Conservation (phyloP, 2,113 vertebrate genomes). For the Zosterops borbonicus region DNA sequence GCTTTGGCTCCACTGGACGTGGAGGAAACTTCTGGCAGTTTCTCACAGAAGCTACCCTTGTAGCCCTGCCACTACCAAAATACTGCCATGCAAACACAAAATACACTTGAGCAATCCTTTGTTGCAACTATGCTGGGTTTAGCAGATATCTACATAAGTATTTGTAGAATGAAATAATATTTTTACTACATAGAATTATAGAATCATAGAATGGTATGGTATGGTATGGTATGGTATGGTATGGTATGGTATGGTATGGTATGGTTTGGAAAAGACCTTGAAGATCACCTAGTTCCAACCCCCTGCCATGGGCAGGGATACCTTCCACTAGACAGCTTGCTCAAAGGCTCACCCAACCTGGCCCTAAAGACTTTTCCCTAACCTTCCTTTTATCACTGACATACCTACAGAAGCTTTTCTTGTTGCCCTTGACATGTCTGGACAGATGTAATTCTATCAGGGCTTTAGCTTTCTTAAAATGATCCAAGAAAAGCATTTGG, state of each 20-base stretch:
- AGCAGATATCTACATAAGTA: not conserved
- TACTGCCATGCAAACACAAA: accelerated
- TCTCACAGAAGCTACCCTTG: not conserved
- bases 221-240: too few relatives aligned
- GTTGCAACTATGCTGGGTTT: not conserved
- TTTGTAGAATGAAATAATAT: not conserved
- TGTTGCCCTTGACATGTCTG: not conserved
- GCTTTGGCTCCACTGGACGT: too few relatives aligned
- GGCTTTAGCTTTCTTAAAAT: not conserved
- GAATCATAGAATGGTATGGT: not conserved
- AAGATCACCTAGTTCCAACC: not conserved
- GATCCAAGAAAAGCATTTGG: not conserved
- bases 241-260: too few relatives aligned
- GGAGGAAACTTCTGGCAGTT: not conserved
- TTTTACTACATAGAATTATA: not conserved
- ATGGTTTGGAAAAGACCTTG: not conserved
- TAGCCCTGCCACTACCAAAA: not conserved
- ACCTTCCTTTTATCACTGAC: not conserved
- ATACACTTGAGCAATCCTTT: not conserved
- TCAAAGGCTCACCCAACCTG: not conserved
- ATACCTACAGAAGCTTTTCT: not conserved
- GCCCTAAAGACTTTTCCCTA: not conserved
- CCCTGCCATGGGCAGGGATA: too few relatives aligned
- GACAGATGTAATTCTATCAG: not conserved
- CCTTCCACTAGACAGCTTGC: not conserved